Base-by-base conservation (phyloP, 1,140 invertebrate species). In the Drosophila erecta region DNA sequence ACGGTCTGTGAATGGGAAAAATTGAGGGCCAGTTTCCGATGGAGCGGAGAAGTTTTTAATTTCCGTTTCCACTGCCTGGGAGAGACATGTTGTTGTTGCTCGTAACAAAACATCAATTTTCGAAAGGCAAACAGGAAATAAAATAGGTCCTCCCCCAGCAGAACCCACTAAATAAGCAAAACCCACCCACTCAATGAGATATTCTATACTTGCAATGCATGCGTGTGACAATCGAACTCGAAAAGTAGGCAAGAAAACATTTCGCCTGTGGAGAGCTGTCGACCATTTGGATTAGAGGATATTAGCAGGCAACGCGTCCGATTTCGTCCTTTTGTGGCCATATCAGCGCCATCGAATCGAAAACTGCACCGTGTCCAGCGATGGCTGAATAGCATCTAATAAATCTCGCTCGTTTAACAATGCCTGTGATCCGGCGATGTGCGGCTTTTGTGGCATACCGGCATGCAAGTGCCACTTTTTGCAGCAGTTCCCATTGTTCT, bases 51-150 rank as follows among this genome's bases (percentile, higher is more conserved):
- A 44, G 3, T 65, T 74, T 73, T 80, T 74, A 66, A 85, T 86
- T 81, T 86, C 81, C 81, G 73, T 65, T 79, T 71, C 66, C 61
- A 81, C 76, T 81, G 57, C 15, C 46, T 41, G 30, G 24, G 14
- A 46, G 30, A 24, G 66, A 4, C 67, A 22, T 43, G 20, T 44
- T 22, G 72, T 20, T 15, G 12, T 15, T 15, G 7, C 30, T 57
- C 37, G 17, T 58, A 47, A 76, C 60, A 66, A 76, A 76, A 76
- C 54, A 59, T 76, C 61, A 59, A 58, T 59, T 40, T 58, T 49
- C 54, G 17, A 57, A 55, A 49, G 15, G 56, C 22, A 74, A 57
- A 74, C 47, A 27, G 61, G 54, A 73, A 73, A 67, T 66, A 67
- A 73, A 62, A 55, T 47, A 30, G 49, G 51, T 35, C 44, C 7